Percentiles rank a stretch among this genome's conserved stretches.
phyloP scores from a whole-genome alignment of 2,888 invertebrate species.

The Ceramica pisi region DNA sequence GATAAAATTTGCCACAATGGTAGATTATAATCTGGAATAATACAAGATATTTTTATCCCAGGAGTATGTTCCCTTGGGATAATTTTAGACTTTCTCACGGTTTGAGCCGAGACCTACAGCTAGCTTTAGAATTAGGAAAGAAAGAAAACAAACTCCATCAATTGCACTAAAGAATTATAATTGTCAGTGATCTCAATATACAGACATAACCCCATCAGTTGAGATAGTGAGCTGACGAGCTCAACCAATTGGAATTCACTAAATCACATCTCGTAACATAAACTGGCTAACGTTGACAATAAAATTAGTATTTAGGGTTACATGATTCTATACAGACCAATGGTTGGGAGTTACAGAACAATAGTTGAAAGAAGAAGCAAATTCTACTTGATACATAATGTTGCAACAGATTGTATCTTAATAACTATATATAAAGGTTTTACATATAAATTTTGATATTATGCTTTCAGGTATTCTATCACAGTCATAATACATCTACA shows the following conservation, averaged over 20 bases:
- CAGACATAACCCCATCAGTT: slow-evolving; percentile 62
- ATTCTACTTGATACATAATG: slow-evolving; percentile 41
- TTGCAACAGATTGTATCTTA: slow-evolving; percentile 45
- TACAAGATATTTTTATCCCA: too few species aligned
- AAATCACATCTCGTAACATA: slow-evolving; percentile 25
- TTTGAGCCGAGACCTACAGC: too few species aligned
- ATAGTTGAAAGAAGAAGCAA: slow-evolving; percentile 12
- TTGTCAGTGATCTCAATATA: slow-evolving; percentile 83
- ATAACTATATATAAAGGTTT: slow-evolving; percentile 49
- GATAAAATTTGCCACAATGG: too few species aligned
- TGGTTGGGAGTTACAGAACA: neutral
- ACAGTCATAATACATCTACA: slow-evolving; percentile 63
- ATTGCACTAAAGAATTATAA: slow-evolving; percentile 90
- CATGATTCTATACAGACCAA: slow-evolving; percentile 28
- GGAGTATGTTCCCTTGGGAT: too few species aligned
- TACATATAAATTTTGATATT: slow-evolving; percentile 66
- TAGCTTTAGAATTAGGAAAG: neutral
- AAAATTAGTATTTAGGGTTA: slow-evolving; percentile 36
- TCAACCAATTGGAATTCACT: slow-evolving; percentile 33
- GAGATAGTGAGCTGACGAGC: slow-evolving; percentile 66
- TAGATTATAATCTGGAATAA: too few species aligned
- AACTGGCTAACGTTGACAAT: slow-evolving; percentile 18
- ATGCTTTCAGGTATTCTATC: slow-evolving; percentile 64
- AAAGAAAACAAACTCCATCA: slow-evolving; percentile 75
- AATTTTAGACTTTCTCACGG: too few species aligned